These are phyloP conservation scores for Ormyrus thymus DNA, from an alignment of 2,888 invertebrate genomes.

Conservation along the genomic window DNA sequence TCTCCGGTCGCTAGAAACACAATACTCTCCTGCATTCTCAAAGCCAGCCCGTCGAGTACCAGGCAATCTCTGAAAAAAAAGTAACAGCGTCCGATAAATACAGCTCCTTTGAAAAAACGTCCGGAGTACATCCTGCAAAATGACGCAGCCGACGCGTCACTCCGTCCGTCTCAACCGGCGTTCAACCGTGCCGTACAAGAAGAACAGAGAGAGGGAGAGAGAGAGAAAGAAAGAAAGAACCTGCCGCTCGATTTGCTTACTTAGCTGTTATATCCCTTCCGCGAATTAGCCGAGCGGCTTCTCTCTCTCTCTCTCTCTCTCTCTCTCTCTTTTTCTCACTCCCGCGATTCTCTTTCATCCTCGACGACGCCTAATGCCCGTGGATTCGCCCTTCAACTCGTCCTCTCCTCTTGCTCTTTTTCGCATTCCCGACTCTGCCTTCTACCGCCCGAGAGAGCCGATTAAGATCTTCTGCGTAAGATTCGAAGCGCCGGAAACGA, in stretches of 20 bases:
- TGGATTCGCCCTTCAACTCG: conserved; percentile 41
- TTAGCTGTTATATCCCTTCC: conserved; percentile 63
- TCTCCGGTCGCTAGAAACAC: too few relatives aligned
- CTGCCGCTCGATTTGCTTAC: conserved; percentile 60
- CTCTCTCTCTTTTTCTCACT: not conserved
- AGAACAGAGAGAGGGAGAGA: too few relatives aligned
- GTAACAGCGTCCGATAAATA: not conserved
- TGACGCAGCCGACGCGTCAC: not conserved
- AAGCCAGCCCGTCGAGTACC: conserved; percentile 6
- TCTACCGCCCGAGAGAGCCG: conserved; percentile 60
- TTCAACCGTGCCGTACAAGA: not conserved
- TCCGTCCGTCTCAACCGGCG: conserved; percentile 10
- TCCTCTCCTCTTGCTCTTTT: conserved; percentile 15
- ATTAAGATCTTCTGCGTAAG: conserved; percentile 59
- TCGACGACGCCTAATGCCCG: conserved; percentile 31
- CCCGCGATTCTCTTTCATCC: conserved; percentile 62
- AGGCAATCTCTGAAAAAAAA: not conserved
- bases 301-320: conserved; percentile 20
- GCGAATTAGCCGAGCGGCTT: conserved; percentile 60
- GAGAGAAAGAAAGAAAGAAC: conserved; percentile 3
- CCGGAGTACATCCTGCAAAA: not conserved
- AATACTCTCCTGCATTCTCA: too few relatives aligned
- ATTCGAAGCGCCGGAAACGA: conserved; percentile 57
- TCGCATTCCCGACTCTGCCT: not conserved
- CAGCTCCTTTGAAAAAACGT: not conserved